Evolutionary conservation across 2,888 invertebrate species (phyloP).

Genomic region (Epinotia ramella): DNA sequence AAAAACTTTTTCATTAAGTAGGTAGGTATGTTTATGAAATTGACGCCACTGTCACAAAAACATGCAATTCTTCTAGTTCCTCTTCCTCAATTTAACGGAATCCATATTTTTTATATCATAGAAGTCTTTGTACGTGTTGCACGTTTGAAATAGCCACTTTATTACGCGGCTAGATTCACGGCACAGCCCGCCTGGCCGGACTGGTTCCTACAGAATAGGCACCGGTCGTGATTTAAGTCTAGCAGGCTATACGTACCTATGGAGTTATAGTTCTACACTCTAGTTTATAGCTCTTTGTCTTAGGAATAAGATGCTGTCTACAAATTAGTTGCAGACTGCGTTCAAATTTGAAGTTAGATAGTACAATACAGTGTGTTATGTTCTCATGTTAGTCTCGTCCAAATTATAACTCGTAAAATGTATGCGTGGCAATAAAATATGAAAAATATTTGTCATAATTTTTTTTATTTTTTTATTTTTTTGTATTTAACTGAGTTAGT

Average conservation of each 20-base stretch:
- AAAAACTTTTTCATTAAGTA: too few relatives aligned
- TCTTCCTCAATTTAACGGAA: background rate
- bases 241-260: slow-evolving; percentile 3
- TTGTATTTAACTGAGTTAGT: background rate
- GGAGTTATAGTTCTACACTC: background rate
- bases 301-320: slow-evolving; percentile 17
- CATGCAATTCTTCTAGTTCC: too few relatives aligned
- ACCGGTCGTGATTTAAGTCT: slow-evolving; percentile 58
- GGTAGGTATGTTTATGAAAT: background rate
- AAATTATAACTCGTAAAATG: background rate
- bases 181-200: slow-evolving; percentile 57
- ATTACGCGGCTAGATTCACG: slow-evolving; percentile 60
- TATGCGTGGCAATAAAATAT: background rate
- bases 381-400: background rate
- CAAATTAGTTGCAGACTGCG: slow-evolving; percentile 17
- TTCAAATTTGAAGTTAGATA: background rate
- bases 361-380: background rate
- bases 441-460: background rate
- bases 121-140: slow-evolving; percentile 53
- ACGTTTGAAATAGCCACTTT: slow-evolving; percentile 66
- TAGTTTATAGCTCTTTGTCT: slow-evolving; percentile 45
- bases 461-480: too few relatives aligned
- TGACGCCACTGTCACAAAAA: background rate
- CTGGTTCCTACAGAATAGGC: slow-evolving; percentile 65
- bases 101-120: slow-evolving; percentile 33